phyloP scores from a whole-genome alignment of 2,113 vertebrate genomes.

The Coturnix japonica region DNA sequence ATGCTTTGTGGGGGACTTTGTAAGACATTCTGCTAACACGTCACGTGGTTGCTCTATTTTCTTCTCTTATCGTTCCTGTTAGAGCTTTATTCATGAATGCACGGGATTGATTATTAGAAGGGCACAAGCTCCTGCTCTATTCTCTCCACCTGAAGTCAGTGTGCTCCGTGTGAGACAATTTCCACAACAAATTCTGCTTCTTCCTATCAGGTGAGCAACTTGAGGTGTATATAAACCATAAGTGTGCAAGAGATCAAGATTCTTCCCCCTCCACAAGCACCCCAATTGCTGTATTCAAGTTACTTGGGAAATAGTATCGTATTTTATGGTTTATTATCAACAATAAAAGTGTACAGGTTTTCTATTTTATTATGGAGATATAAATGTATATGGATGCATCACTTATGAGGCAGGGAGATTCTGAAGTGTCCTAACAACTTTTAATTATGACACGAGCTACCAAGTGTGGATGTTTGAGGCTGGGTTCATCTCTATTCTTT shows the following conservation, averaged over 20 bases:
- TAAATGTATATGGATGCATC: constrained; percentile 48
- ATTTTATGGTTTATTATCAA: constrained; percentile 51
- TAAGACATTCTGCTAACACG: constrained; percentile 76
- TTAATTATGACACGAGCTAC: constrained; percentile 50
- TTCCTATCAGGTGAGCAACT: neutral
- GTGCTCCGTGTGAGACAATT: constrained; percentile 46
- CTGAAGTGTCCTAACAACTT: constrained; percentile 61
- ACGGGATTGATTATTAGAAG: constrained; percentile 70
- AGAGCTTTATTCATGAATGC: constrained; percentile 67
- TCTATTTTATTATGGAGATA: constrained; percentile 40
- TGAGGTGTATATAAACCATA: neutral
- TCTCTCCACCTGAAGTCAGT: constrained; percentile 60
- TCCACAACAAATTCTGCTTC: constrained; percentile 49
- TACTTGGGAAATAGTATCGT: constrained; percentile 26
- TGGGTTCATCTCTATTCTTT: constrained; percentile 57
- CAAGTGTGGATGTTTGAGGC: constrained; percentile 30
- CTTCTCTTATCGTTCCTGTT: constrained; percentile 72
- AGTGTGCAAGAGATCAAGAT: neutral
- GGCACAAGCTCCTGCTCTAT: constrained; percentile 62
- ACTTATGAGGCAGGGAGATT: constrained; percentile 49
- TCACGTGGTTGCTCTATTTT: constrained; percentile 68
- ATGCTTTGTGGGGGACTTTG: constrained; percentile 77
- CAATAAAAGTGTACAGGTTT: constrained; percentile 60
- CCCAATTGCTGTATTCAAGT: neutral
- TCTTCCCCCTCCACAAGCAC: neutral